Evolutionary conservation across 2,888 invertebrate genomes (phyloP).

Genomic region (Schizaphis graminum): DNA sequence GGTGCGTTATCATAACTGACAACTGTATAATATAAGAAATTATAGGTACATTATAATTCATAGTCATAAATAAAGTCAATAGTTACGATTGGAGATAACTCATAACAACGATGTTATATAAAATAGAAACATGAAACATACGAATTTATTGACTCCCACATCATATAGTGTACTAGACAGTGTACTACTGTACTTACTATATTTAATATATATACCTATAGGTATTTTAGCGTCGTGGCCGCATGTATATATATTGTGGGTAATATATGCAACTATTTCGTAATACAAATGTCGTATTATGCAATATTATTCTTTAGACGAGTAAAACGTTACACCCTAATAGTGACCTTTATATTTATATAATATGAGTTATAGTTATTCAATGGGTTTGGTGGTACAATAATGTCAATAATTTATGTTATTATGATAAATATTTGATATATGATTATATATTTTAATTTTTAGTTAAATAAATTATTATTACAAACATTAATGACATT

Average conservation of each 20-base stretch:
- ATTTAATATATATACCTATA: neutral
- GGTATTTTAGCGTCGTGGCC: neutral
- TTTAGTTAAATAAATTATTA: neutral
- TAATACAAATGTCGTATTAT: conserved; percentile 3
- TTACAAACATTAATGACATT: neutral
- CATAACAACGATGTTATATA: neutral
- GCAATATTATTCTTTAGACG: conserved; percentile 3
- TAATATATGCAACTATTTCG: neutral
- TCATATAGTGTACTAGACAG: neutral
- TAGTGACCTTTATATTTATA: conserved; percentile 45
- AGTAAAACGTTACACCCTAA: conserved; percentile 45
- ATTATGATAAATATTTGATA: neutral
- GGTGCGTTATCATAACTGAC: neutral
- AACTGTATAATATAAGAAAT: neutral
- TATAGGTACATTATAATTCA: neutral
- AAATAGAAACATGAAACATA: neutral
- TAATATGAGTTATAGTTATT: conserved; percentile 4
- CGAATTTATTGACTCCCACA: neutral
- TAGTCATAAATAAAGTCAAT: neutral
- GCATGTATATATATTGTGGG: neutral
- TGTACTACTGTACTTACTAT: neutral
- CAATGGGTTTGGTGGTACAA: neutral
- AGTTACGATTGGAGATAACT: neutral
- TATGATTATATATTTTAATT: neutral
- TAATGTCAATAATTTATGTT: neutral